Evolutionary conservation across 2,797 vertebrate genomes (phyloP), one percentile per base, ranked within the genome.

Genomic region (Gallinago nigripennis): DNA sequence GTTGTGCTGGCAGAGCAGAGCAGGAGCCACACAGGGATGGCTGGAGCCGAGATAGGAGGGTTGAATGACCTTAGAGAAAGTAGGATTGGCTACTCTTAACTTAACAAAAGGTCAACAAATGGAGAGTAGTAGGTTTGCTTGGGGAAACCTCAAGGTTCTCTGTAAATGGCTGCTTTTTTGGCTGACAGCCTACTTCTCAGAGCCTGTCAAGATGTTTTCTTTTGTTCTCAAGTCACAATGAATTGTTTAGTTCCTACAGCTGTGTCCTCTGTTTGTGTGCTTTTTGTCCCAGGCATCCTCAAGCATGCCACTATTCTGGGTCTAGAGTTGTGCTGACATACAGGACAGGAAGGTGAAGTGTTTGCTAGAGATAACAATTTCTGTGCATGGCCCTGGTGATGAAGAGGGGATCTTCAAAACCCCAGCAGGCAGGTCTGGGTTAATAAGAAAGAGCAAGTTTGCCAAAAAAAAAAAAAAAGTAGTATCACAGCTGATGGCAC

Each of bases 221-320:
- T 81, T 91, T 46, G 12, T 21, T 82, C 84, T 64, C 0, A 1
- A 64, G 31, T 41, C 45, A 31, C 61, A 58, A 4, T 4, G 4
- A 46, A 78, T 86, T 54, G 63, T 72, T 82, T 18, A 11, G 7
- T 83, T 92, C 33, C 50, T 71, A 46, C 72, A 78, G 41, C 58
- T 83, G 50, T 54, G 72, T 91, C 85, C 90, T 88, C 31, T 68
- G 41, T 82, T 86, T 85, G 56, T 92, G 51, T 63, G 57, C 9
- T 63, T 88, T 77, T 77, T 87, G 50, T 54, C 41, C 8, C 25
- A 50, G 35, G 15, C 2, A 1, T 28, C 17, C n/a, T 81, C 14
- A 68, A 91, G 50, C 65, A 57, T 83, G 31, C 19, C 0, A 9
- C 73, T 85, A n/a, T 48, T 73, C 35, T n/a, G 28, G 45, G 19